Evolutionary conservation across 2,797 vertebrate genomes (phyloP).

Genomic region (Anabacerthia variegaticeps): DNA sequence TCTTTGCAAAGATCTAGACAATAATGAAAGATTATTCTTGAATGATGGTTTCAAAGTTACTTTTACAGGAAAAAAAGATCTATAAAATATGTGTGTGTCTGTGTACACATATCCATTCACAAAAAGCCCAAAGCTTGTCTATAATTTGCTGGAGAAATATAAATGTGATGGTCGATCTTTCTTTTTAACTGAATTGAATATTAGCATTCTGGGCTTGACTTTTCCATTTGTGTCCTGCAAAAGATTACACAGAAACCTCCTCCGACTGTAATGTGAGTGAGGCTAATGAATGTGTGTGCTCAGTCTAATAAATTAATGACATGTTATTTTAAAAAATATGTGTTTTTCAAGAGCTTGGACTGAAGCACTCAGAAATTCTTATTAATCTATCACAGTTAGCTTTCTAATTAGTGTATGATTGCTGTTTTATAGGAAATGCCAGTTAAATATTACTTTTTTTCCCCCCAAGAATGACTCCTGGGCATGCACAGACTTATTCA

Average conservation of each 20-base stretch:
- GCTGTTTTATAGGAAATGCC: background rate
- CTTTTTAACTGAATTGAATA: background rate
- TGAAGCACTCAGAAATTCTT: constrained; percentile 15
- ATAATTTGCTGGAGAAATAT: background rate
- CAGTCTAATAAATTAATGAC: background rate
- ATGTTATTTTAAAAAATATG: background rate
- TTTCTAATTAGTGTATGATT: background rate
- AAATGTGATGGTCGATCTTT: background rate
- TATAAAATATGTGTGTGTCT: background rate
- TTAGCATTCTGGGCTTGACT: constrained; percentile 18
- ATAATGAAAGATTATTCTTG: background rate
- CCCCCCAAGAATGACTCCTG: background rate
- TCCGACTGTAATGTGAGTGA: background rate
- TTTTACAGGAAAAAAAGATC: background rate
- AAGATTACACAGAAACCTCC: background rate
- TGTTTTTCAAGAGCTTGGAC: background rate
- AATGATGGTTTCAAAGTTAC: background rate
- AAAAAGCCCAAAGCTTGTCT: background rate
- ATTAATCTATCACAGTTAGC: background rate
- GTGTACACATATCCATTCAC: background rate
- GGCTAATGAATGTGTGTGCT: background rate
- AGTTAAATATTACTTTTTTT: background rate
- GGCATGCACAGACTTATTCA: background rate
- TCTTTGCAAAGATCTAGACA: rapidly evolving
- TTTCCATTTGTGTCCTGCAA: background rate